These are phyloP conservation scores for Benthosema pterotum DNA, from an alignment of 2,797 vertebrate species.

Conservation along the genomic window DNA sequence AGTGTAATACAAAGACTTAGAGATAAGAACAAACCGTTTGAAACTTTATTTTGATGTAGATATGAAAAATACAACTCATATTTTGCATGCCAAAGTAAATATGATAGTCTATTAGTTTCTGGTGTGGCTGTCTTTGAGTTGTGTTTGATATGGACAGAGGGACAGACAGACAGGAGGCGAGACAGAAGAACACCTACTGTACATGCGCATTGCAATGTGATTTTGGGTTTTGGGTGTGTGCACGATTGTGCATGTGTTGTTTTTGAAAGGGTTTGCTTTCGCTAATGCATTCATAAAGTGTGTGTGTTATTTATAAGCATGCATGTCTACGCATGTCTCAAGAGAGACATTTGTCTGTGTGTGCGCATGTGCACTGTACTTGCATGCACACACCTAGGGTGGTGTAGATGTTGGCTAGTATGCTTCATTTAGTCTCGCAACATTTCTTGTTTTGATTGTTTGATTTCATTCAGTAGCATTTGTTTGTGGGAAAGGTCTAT, in stretches of 20 bases:
- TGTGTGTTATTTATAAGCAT: conserved; percentile 24
- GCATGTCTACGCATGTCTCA: conserved; percentile 49
- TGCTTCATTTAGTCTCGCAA: conserved; percentile 2
- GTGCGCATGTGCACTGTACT: not conserved
- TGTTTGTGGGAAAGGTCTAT: not conserved
- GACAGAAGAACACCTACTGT: too few species aligned
- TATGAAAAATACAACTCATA: too few species aligned
- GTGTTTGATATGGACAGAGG: too few species aligned
- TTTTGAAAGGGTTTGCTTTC: not conserved
- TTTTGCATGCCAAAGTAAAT: too few species aligned
- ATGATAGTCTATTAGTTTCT: too few species aligned
- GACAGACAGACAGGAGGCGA: too few species aligned
- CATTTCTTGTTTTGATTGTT: not conserved
- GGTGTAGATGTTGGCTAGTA: not conserved
- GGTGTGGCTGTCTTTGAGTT: too few species aligned
- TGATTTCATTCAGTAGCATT: not conserved
- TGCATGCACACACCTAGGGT: not conserved
- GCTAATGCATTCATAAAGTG: conserved; percentile 7
- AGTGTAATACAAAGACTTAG: too few species aligned
- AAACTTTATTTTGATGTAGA: too few species aligned
- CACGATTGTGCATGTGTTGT: conserved; percentile 1
- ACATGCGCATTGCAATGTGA: too few species aligned
- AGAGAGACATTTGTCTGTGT: not conserved
- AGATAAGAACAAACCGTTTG: too few species aligned
- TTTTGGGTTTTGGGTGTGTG: not conserved